A percentile compares a stretch with the other conserved stretches of the same genome.
phyloP scores from a whole-genome alignment of 2,113 vertebrate genomes.

The Sylvia atricapilla region DNA sequence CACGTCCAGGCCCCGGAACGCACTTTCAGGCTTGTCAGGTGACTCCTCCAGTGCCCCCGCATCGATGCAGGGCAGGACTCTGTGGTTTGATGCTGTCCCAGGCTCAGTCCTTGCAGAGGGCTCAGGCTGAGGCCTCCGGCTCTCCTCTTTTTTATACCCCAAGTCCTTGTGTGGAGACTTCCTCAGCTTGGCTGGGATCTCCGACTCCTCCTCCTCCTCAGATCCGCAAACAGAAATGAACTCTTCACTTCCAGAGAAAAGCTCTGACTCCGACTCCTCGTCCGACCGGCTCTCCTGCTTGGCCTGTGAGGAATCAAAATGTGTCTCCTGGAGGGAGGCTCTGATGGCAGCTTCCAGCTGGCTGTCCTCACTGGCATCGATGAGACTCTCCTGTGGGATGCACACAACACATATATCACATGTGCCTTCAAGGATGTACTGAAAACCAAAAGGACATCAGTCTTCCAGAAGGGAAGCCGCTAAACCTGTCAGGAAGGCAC shows the following conservation, averaged over 20 bases:
- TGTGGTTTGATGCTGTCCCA: constrained; percentile 78
- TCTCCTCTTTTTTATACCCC: constrained; percentile 91
- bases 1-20: constrained; percentile 74
- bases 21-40: constrained; percentile 69
- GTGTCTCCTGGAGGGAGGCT: constrained; percentile 95
- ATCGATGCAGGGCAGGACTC: constrained; percentile 62
- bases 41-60: constrained; percentile 57
- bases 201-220: constrained; percentile 82
- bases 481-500: not conserved
- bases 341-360: constrained; percentile 97
- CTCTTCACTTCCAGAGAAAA: constrained; percentile 96
- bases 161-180: constrained; percentile 92
- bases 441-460: not conserved
- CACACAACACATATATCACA: not conserved
- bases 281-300: constrained; percentile 87
- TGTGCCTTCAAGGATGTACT: fast-evolving
- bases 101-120: constrained; percentile 75
- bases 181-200: constrained; percentile 79
- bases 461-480: not conserved
- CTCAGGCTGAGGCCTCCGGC: constrained; percentile 86
- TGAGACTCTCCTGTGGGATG: constrained; percentile 89
- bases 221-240: constrained; percentile 95
- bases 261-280: constrained; percentile 94
- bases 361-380: constrained; percentile 98
- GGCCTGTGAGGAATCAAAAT: constrained; percentile 89